phyloP scores from a whole-genome alignment of 2,888 invertebrate species.

The Ditylenchus weischeri region DNA sequence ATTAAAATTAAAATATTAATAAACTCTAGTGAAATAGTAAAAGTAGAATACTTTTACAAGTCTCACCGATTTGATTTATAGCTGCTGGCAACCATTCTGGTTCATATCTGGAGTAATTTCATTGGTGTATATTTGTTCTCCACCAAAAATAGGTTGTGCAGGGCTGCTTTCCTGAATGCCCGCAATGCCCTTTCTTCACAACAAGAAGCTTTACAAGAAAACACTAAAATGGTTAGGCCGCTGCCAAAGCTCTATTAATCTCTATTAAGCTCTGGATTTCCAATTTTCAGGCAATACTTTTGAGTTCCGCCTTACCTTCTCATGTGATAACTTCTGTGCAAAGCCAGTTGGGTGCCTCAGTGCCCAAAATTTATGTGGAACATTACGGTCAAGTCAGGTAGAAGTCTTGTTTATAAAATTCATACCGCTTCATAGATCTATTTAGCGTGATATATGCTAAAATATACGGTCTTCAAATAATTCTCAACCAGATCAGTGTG shows the following conservation, averaged over 20 bases:
- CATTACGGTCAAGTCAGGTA: constrained; percentile 29
- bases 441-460: constrained; percentile 50
- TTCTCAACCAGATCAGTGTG: constrained; percentile 48
- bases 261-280: no score
- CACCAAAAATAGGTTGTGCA: constrained; percentile 41
- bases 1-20: no score
- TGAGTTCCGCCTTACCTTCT: constrained; percentile 47
- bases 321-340: constrained; percentile 50
- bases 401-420: constrained; percentile 6
- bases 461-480: constrained; percentile 47
- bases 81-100: constrained; percentile 50
- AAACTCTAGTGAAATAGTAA: no score
- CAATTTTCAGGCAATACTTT: constrained; percentile 44
- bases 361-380: constrained; percentile 47
- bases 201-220: constrained; percentile 26
- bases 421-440: not conserved
- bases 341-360: constrained; percentile 43
- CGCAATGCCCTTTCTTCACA: constrained; percentile 39
- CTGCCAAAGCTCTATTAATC: not conserved
- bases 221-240: constrained; percentile 27
- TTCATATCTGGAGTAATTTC: constrained; percentile 54
- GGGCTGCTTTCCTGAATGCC: constrained; percentile 43
- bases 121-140: constrained; percentile 50
- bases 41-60: no score
- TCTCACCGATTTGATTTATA: constrained; percentile 23